Percentiles rank a stretch among this genome's conserved stretches.
Conservation (phyloP, 2,113 vertebrate genomes). For the Tringa solitaria region DNA sequence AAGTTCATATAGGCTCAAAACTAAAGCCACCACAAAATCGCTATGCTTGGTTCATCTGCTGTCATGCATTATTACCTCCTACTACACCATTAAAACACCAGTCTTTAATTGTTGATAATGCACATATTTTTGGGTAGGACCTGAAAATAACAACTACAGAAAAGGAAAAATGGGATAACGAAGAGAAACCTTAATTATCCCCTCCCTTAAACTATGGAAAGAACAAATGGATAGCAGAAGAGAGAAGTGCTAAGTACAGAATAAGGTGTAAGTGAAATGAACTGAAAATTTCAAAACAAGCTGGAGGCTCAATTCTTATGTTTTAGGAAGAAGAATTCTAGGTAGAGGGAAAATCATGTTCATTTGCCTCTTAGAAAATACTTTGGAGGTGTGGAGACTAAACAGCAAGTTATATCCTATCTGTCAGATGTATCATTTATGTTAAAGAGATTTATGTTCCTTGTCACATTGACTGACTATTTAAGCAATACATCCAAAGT, state of each 20-base stretch:
- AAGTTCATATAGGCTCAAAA: neutral
- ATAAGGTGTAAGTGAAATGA: neutral
- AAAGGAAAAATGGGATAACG: neutral
- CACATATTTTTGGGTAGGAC: neutral
- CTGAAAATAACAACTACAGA: neutral
- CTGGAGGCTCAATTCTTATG: neutral
- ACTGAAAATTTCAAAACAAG: neutral
- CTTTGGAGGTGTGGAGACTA: neutral
- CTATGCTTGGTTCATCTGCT: neutral
- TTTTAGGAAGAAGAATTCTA: neutral
- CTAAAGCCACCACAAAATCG: neutral
- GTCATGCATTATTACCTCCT: neutral
- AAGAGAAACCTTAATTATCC: neutral
- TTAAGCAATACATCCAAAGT: neutral
- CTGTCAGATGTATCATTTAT: neutral
- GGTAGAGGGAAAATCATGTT: neutral
- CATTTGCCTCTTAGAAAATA: neutral
- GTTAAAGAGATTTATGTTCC: neutral
- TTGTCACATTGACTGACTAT: neutral
- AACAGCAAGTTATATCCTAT: neutral
- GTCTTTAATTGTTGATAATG: neutral
- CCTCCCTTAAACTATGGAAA: neutral
- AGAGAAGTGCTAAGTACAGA: neutral
- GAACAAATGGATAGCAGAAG: neutral
- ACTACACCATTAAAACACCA: neutral